A percentile compares a stretch with the other conserved stretches of the same genome.
phyloP scores from a whole-genome alignment of 2,113 vertebrate species.

The Daphoenositta chrysoptera region DNA sequence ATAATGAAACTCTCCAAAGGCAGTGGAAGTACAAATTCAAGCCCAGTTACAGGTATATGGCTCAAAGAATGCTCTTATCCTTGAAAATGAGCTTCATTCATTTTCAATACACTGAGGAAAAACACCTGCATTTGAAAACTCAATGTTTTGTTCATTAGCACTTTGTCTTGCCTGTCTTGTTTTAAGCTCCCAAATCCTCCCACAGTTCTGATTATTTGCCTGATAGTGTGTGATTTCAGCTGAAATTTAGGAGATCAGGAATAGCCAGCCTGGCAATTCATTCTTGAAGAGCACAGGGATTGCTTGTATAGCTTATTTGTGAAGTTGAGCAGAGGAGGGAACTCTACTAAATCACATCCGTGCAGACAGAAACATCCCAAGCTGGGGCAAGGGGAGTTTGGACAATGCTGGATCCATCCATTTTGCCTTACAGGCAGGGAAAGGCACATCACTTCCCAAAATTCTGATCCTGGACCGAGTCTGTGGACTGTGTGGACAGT shows the following conservation, averaged over 20 bases:
- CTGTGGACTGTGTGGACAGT: neutral
- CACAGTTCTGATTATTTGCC: neutral
- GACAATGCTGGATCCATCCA: neutral
- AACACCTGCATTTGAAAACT: neutral
- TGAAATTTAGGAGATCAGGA: neutral
- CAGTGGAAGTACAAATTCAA: neutral
- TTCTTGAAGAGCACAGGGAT: neutral
- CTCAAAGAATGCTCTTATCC: neutral
- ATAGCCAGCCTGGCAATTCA: neutral
- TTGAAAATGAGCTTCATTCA: neutral
- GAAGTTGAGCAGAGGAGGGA: neutral
- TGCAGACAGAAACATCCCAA: neutral
- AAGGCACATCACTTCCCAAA: neutral
- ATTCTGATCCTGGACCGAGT: accelerated
- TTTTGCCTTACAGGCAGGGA: neutral
- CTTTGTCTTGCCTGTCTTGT: neutral
- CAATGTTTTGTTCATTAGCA: neutral
- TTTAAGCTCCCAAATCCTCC: neutral
- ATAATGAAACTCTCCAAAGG: neutral
- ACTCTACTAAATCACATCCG: neutral
- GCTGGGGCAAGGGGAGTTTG: neutral
- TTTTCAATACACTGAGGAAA: neutral
- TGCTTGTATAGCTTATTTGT: neutral
- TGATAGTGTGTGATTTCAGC: neutral
- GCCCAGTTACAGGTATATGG: neutral